A percentile compares a stretch with the other conserved stretches of the same genome.
Evolutionary conservation across 1,140 invertebrate genomes (phyloP).

Genomic region (Ylistrum balloti): DNA sequence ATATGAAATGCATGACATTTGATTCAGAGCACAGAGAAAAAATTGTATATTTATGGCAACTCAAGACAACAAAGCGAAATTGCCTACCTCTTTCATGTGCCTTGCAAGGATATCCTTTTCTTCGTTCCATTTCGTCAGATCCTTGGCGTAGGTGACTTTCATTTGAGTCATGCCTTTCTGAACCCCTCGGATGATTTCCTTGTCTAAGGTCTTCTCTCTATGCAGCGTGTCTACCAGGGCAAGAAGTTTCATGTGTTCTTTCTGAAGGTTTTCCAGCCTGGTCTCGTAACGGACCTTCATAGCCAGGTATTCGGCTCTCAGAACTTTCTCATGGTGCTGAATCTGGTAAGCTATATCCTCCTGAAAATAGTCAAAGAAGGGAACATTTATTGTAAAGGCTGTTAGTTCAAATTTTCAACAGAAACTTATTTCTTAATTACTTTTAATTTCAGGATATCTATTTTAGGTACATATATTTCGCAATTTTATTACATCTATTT

Average conservation of each 20-base stretch:
- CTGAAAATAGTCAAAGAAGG: conserved; percentile 61
- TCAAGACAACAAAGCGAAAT: neutral
- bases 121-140: conserved; percentile 82
- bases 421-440: too few relatives aligned
- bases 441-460: too few relatives aligned
- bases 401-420: too few relatives aligned
- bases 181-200: conserved; percentile 87
- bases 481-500: too few relatives aligned
- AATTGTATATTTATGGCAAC: too few relatives aligned
- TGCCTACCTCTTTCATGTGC: conserved; percentile 73
- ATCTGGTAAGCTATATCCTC: conserved; percentile 84
- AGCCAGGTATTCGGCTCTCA: conserved; percentile 92
- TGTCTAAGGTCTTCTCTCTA: conserved; percentile 93
- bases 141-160: conserved; percentile 85
- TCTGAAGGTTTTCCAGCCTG: conserved; percentile 91
- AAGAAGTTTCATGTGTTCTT: conserved; percentile 92
- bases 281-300: conserved; percentile 94
- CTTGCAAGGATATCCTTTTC: conserved; percentile 68
- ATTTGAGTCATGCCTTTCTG: conserved; percentile 75
- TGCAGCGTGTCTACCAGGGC: conserved; percentile 91
- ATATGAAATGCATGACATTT: too few relatives aligned
- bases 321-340: conserved; percentile 89
- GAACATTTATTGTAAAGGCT: too few relatives aligned
- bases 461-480: too few relatives aligned
- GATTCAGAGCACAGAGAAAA: too few relatives aligned